These are phyloP conservation scores for Gambusia holbrooki DNA, from an alignment of 2,113 vertebrate genomes.

Conservation along the genomic window DNA sequence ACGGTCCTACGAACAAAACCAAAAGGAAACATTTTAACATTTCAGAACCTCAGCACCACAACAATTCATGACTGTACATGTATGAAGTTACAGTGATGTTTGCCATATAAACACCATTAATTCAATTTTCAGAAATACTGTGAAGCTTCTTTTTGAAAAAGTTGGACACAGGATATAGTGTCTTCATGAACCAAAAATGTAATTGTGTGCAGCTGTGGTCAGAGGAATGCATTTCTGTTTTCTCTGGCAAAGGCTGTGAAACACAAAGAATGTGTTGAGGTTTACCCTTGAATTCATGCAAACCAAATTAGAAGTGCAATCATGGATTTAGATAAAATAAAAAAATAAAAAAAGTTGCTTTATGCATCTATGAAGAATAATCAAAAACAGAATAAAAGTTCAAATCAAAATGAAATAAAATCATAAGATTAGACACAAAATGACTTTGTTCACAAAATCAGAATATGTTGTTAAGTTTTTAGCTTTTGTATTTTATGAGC, in stretches of 20 bases:
- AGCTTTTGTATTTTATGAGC: not conserved
- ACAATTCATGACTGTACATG: not conserved
- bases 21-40: slow-evolving; percentile 43
- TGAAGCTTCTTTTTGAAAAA: not conserved
- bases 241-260: slow-evolving; percentile 23
- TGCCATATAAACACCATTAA: not conserved
- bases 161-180: not conserved
- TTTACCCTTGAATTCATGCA: slow-evolving; percentile 13
- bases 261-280: slow-evolving; percentile 16
- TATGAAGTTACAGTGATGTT: not conserved
- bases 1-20: slow-evolving; percentile 85
- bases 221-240: slow-evolving; percentile 17
- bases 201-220: slow-evolving; percentile 8
- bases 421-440: not conserved
- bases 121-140: not conserved
- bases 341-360: too few species aligned
- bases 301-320: not conserved
- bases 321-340: not conserved
- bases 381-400: not conserved
- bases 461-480: not conserved
- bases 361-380: not conserved
- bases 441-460: not conserved
- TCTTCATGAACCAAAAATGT: not conserved
- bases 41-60: not conserved
- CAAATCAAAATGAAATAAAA: too few species aligned